phyloP scores from a whole-genome alignment of 2,797 vertebrate genomes.

The Etheostoma nigrum region DNA sequence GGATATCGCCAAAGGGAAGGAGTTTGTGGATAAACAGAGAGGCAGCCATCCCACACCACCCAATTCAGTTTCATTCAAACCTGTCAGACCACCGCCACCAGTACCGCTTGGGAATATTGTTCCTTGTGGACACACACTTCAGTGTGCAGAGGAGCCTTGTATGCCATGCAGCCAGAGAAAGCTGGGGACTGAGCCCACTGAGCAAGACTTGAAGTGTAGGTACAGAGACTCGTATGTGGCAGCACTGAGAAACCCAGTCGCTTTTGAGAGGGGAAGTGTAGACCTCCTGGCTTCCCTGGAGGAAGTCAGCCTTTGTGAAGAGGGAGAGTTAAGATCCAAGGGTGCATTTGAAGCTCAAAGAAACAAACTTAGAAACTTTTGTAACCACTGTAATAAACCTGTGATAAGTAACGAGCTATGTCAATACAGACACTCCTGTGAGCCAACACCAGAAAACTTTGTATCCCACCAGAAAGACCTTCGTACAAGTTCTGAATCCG shows the following conservation, averaged over 20 bases:
- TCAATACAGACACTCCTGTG: constrained; percentile 39
- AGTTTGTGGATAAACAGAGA: constrained; percentile 54
- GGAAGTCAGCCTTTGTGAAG: constrained; percentile 72
- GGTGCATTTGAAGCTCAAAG: constrained; percentile 41
- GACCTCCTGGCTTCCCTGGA: constrained; percentile 82
- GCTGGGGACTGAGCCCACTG: constrained; percentile 65
- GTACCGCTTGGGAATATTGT: constrained; percentile 51
- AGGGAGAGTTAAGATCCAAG: constrained; percentile 62
- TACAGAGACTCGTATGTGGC: constrained; percentile 88
- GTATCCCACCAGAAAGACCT: constrained; percentile 43
- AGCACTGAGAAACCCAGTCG: constrained; percentile 85
- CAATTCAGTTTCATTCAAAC: constrained; percentile 64
- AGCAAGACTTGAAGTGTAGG: constrained; percentile 79
- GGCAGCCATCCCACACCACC: constrained; percentile 51
- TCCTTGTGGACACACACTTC: constrained; percentile 52
- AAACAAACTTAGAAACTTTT: constrained; percentile 45
- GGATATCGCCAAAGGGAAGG: constrained; percentile 84
- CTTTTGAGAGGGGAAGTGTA: constrained; percentile 79
- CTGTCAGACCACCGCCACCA: constrained; percentile 73
- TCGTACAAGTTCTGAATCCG: constrained; percentile 40
- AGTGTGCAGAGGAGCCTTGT: constrained; percentile 76
- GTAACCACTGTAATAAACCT: constrained; percentile 60
- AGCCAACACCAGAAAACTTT: constrained; percentile 33
- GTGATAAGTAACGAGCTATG: constrained; percentile 43
- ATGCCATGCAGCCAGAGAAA: constrained; percentile 75